These are phyloP conservation scores for Ramphastos sulfuratus DNA, from an alignment of 2,113 vertebrate genomes.

Conservation along the genomic window DNA sequence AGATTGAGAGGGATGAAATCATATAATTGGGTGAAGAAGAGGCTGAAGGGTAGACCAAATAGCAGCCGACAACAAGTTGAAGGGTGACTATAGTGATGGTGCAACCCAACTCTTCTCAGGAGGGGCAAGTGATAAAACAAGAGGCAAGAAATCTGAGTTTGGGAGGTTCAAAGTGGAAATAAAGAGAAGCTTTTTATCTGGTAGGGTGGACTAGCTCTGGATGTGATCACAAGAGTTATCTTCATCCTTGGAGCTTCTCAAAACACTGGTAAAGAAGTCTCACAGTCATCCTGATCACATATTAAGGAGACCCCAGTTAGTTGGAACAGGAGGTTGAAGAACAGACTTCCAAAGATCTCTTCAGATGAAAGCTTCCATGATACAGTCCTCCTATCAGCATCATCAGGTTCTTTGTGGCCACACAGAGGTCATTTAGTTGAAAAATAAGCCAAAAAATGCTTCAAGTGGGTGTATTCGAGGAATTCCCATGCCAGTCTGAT, in stretches of 20 bases:
- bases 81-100: background rate
- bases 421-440: background rate
- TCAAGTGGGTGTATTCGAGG: background rate
- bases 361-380: background rate
- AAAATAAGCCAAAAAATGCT: background rate
- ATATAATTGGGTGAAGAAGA: background rate
- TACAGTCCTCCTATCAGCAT: background rate
- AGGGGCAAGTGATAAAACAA: background rate
- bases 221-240: background rate
- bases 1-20: background rate
- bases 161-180: background rate
- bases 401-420: background rate
- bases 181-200: background rate
- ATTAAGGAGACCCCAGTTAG: background rate
- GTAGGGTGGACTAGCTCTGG: background rate
- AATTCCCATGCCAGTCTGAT: background rate
- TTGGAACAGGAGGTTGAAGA: background rate
- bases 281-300: accelerated
- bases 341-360: background rate
- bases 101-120: background rate
- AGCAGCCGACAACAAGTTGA: background rate
- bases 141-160: background rate
- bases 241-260: background rate
- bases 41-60: background rate
- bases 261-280: background rate